Percentiles rank a stretch among this genome's conserved stretches.
These are phyloP conservation scores for Tinea pellionella DNA, from an alignment of 2,888 invertebrate genomes.

Conservation along the genomic window DNA sequence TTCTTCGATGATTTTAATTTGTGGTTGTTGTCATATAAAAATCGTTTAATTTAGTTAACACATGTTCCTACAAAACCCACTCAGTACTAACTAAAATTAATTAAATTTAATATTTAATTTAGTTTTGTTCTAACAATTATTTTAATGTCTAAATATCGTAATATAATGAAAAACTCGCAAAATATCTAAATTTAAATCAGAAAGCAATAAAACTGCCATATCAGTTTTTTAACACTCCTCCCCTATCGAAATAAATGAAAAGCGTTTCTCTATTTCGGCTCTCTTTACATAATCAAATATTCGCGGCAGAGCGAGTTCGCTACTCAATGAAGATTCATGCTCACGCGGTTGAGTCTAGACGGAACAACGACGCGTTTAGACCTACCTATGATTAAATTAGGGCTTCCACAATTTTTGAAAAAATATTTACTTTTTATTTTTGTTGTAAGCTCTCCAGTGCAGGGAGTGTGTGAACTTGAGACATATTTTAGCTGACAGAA, in stretches of 20 bases:
- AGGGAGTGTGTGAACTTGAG: too few species aligned
- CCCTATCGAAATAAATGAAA: slow-evolving; percentile 10
- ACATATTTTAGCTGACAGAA: too few species aligned
- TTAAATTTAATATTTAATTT: too few species aligned
- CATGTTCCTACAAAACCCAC: too few species aligned
- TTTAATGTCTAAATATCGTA: too few species aligned
- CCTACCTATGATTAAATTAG: neutral
- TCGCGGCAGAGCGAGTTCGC: slow-evolving; percentile 28
- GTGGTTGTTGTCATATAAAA: too few species aligned
- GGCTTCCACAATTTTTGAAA: neutral
- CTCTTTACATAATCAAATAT: slow-evolving; percentile 59
- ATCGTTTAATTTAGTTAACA: too few species aligned
- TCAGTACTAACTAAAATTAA: too few species aligned
- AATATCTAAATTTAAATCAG: neutral
- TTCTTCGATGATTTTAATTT: too few species aligned
- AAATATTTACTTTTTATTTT: too few species aligned
- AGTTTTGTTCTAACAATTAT: too few species aligned
- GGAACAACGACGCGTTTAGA: slow-evolving; percentile 14
- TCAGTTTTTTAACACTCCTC: slow-evolving; percentile 3
- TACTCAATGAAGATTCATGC: slow-evolving; percentile 39
- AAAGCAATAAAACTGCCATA: slow-evolving; percentile 12
- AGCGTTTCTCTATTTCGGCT: slow-evolving; percentile 29
- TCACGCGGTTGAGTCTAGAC: slow-evolving; percentile 29
- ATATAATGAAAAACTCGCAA: neutral
- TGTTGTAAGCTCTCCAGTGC: too few species aligned